phyloP scores from a whole-genome alignment of 2,797 vertebrate genomes.

The Poeciliopsis turneri region DNA sequence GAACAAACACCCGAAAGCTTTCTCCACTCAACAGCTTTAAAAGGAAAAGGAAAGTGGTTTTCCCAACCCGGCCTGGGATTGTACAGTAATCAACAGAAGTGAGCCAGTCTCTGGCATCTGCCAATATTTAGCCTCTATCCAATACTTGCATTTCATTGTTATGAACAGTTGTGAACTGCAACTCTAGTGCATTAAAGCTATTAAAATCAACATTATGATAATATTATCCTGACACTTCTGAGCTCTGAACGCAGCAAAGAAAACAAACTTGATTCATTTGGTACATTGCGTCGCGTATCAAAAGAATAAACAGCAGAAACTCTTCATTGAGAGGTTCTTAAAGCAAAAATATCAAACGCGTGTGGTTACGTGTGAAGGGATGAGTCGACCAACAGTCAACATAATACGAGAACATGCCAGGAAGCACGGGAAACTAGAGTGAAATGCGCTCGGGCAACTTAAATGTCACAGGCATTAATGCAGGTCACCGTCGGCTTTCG shows the following conservation, averaged over 20 bases:
- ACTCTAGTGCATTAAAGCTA: neutral
- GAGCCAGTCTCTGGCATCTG: neutral
- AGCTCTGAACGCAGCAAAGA: neutral
- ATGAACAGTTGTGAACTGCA: neutral
- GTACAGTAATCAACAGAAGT: neutral
- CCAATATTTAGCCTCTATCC: neutral
- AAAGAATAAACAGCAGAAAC: neutral
- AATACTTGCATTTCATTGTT: neutral
- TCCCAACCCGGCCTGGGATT: neutral
- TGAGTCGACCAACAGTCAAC: neutral
- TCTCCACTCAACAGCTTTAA: neutral
- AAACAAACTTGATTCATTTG: neutral
- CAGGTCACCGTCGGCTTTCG: slow-evolving; percentile 2
- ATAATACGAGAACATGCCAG: too few relatives aligned
- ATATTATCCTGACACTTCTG: neutral
- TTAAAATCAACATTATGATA: neutral
- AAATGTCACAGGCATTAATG: slow-evolving; percentile 40
- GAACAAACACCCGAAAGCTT: neutral
- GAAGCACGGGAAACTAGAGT: neutral
- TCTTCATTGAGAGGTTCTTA: neutral
- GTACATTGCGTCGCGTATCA: neutral
- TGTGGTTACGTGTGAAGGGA: neutral
- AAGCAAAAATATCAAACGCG: neutral
- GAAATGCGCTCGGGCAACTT: slow-evolving; percentile 6
- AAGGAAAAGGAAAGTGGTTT: neutral